Evolutionary conservation across 2,888 invertebrate genomes (phyloP), one percentile per base, ranked within the genome.

Genomic region (Leptinotarsa rubiginosa): DNA sequence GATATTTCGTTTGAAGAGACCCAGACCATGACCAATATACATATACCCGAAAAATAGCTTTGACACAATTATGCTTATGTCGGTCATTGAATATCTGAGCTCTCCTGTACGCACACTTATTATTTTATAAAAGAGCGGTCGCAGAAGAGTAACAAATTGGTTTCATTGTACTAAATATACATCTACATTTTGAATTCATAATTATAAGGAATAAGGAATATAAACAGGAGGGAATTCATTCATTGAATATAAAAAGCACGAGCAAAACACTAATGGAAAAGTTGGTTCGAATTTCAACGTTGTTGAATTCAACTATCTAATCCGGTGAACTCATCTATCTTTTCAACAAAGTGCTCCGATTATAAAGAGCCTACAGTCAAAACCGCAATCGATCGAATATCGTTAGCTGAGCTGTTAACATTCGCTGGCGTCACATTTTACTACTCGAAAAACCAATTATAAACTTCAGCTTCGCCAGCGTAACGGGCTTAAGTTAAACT

Each of bases 381-480:
- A 54, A 56, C 22, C 56, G n/a, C 41, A 56, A 56, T 69, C 69
- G 69, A 69, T 69, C 47, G 47, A 69, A 69, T 69, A 69, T 69
- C 69, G 69, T 69, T 69, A 69, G 69, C 56, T 7, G 47, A 41
- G 69, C 59, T 47, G 31, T 69, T 47, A 69, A 69, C 69, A 69
- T 52, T 56, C 41, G 56, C 54, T 20, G 56, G 52, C 69, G 69
- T 69, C 69, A 56, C 62, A 62, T 62, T 69, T 47, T 47, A 47
- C 47, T 47, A 47, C 47, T 56, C 59, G 56, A 69, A 69, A 69
- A 69, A 69, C 69, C 69, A 69, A 69, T 69, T 56, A 69, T 69
- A 69, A 69, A 69, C 69, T 69, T 56, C 56, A 22, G 56, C 47
- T 56, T 56, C 56, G 56, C 13, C 47, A 47, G 56, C 47, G 69